Evolutionary conservation across 2,113 vertebrate genomes (phyloP), one percentile per base, ranked within the genome.

Genomic region (Columba livia): DNA sequence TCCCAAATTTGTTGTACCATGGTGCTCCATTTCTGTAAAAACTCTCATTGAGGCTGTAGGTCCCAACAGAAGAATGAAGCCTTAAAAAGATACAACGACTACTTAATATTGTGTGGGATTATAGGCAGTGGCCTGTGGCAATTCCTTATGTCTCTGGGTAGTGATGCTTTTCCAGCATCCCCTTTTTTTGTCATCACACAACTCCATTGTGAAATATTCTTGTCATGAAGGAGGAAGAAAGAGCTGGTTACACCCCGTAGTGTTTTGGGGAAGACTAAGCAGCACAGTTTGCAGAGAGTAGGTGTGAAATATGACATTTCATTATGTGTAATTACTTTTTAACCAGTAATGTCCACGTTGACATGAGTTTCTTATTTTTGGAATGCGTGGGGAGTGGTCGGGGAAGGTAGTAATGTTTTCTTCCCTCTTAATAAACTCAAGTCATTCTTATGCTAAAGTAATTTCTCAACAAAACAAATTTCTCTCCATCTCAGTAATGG

Each of bases 391-490:
- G 84, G 81, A 83, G 69, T 94, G 89, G 90, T 6, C 81, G 80
- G 69, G 79, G 71, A 85, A 34, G 87, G 85, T 67, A 88, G 67
- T 93, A 58, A 38, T 83, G 94, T 26, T 88, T 89, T 50, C 95
- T 90, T 89, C 66, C 72, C 58, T 95, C 72, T 93, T 96, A 96
- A 96, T 96, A 94, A 90, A 95, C 94, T 87, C 78, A 72, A 95
- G 66, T 80, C 94, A 95, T 88, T 88, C 84, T 74, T 96, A 96
- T 86, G 95, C 92, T 96, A 91, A 95, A 93, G 93, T 84, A 93
- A 97, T 97, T 97, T 96, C 95, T 96, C 96, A 97, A 90, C 92
- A 94, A 96, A 96, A 97, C 95, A 95, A 93, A 96, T 97, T 96
- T 96, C 92, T 96, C 96, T 96, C 94, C 95, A 95, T 97, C 95